These are phyloP conservation scores for Gallinago nigripennis DNA, from an alignment of 2,797 vertebrate species.

Conservation along the genomic window DNA sequence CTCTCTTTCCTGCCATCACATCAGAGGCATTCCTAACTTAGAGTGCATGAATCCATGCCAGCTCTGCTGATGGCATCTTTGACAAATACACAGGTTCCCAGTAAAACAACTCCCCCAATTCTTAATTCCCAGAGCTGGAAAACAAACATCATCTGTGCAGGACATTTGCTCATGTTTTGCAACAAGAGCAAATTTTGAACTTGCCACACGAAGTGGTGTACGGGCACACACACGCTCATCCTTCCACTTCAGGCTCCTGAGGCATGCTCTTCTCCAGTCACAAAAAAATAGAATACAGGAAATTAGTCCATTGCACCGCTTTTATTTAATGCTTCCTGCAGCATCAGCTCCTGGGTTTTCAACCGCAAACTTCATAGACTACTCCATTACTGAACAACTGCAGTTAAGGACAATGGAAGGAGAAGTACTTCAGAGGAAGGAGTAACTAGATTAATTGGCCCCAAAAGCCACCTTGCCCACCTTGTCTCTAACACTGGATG, in stretches of 20 bases:
- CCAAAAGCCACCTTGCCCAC: background rate
- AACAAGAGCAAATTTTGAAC: background rate
- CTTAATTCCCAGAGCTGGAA: background rate
- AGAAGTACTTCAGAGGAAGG: background rate
- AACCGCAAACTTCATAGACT: background rate
- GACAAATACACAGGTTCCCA: background rate
- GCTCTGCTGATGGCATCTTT: background rate
- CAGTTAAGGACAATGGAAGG: background rate
- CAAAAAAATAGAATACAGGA: background rate
- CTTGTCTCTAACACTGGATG: background rate
- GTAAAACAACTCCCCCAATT: background rate
- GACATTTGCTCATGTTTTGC: background rate
- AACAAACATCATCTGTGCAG: background rate
- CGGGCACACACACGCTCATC: accelerated
- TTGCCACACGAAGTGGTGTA: background rate
- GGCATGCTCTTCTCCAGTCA: background rate
- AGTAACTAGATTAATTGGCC: background rate
- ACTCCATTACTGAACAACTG: background rate
- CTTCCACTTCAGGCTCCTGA: background rate
- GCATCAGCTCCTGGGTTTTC: background rate
- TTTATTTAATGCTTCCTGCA: background rate
- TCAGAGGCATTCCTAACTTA: background rate
- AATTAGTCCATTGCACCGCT: background rate
- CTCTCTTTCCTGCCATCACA: accelerated
- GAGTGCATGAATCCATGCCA: background rate